Evolutionary conservation across 1,140 invertebrate genomes (phyloP).

Genomic region (Harpegnathos saltator): DNA sequence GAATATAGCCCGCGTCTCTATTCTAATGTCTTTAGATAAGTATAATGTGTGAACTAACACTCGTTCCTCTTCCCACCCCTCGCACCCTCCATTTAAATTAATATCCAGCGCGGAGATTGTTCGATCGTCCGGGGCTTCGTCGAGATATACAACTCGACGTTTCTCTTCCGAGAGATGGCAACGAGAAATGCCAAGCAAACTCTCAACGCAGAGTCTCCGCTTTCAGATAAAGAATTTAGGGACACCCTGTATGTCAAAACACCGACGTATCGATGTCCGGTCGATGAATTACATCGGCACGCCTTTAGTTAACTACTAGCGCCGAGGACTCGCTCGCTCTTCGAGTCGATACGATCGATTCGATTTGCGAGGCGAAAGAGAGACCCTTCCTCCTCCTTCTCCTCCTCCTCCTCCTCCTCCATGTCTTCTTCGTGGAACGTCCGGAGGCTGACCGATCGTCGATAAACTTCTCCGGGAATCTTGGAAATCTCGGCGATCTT

Average conservation of each 20-base stretch:
- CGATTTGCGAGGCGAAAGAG: conserved; percentile 66
- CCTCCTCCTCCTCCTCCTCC: neutral
- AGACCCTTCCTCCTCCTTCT: conserved; percentile 6
- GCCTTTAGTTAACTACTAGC: conserved; percentile 68
- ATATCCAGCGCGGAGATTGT: too few relatives aligned
- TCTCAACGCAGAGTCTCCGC: too few relatives aligned
- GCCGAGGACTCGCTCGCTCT: conserved; percentile 52
- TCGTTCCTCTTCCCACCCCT: too few relatives aligned
- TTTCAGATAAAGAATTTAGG: neutral
- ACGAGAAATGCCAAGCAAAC: too few relatives aligned
- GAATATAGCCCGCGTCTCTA: too few relatives aligned
- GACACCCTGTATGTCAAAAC: conserved; percentile 22
- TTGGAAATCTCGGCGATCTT: conserved; percentile 37
- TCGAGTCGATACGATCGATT: conserved; percentile 68
- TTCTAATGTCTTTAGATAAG: too few relatives aligned
- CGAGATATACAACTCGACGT: too few relatives aligned
- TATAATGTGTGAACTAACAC: too few relatives aligned
- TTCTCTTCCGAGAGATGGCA: too few relatives aligned
- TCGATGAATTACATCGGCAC: conserved; percentile 70
- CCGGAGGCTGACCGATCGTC: conserved; percentile 48
- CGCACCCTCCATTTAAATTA: too few relatives aligned
- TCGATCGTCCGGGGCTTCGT: too few relatives aligned
- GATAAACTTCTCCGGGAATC: conserved; percentile 58
- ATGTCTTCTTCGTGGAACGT: conserved; percentile 35
- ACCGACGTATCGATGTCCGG: conserved; percentile 53